These are phyloP conservation scores for Aeoliscus strigatus DNA, from an alignment of 2,797 vertebrate genomes.

Conservation along the genomic window DNA sequence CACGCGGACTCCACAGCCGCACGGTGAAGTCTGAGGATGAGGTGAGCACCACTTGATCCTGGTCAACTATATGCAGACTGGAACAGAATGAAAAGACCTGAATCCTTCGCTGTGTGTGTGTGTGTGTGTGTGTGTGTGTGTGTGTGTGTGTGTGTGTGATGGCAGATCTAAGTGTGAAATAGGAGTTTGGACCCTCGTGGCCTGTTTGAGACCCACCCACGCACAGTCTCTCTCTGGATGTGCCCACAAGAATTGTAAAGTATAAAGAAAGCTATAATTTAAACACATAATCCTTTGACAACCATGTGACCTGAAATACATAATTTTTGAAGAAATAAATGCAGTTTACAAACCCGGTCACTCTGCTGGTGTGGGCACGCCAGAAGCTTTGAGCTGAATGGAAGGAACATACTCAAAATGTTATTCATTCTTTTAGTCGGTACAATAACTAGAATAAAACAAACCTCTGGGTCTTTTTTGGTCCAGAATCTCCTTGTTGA, in stretches of 20 bases:
- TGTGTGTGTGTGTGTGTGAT: constrained; percentile 18
- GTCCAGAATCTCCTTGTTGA: constrained; percentile 59
- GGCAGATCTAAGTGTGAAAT: constrained; percentile 31
- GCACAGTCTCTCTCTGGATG: constrained; percentile 19
- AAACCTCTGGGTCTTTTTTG: too few species aligned
- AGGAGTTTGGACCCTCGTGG: too few species aligned
- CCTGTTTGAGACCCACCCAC: constrained; percentile 34
- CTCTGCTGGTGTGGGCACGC: constrained; percentile 64
- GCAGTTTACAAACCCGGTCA: constrained; percentile 67
- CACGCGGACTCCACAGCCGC: constrained; percentile 64
- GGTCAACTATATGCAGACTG: constrained; percentile 73
- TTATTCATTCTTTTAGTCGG: too few species aligned
- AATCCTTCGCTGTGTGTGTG: too few species aligned
- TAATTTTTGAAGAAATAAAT: too few species aligned
- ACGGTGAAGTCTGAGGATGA: constrained; percentile 70
- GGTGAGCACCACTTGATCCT: constrained; percentile 72
- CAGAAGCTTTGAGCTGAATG: constrained; percentile 66
- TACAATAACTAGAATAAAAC: too few species aligned
- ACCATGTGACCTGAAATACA: too few species aligned
- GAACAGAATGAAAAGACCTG: constrained; percentile 49
- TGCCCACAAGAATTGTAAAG: constrained; percentile 9
- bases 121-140: too few species aligned
- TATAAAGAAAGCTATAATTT: constrained; percentile 11
- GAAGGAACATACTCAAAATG: too few species aligned
- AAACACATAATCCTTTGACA: background rate